Evolutionary conservation across 2,888 invertebrate species (phyloP).

Genomic region (Cataglyphis cursor): DNA sequence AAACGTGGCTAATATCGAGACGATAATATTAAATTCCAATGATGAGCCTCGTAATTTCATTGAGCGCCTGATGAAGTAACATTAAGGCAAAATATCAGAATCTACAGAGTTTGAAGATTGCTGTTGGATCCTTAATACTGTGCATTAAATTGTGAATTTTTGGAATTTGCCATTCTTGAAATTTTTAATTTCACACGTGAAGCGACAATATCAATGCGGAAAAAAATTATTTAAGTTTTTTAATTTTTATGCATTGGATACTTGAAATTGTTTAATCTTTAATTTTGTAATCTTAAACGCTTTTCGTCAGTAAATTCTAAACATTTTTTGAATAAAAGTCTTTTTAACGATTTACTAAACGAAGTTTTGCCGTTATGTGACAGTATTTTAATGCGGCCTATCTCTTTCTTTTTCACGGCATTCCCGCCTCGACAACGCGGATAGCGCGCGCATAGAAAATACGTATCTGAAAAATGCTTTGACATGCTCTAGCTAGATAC

Average conservation of each 20-base stretch:
- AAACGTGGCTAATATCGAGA: conserved; percentile 17
- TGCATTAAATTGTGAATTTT: background rate
- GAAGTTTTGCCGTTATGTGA: conserved; percentile 2
- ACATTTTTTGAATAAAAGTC: background rate
- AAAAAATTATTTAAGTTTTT: background rate
- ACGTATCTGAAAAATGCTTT: conserved; percentile 52
- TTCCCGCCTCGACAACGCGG: conserved; percentile 16
- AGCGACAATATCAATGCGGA: background rate
- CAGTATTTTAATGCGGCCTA: conserved; percentile 21
- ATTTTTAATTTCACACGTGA: background rate
- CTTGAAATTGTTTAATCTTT: background rate
- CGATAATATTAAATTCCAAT: conserved; percentile 30
- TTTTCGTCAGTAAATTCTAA: background rate
- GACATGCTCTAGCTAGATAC: conserved; percentile 26
- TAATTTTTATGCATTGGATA: background rate
- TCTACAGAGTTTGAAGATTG: background rate
- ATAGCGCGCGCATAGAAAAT: conserved; percentile 22
- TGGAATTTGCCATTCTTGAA: background rate
- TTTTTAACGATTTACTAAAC: conserved; percentile 39
- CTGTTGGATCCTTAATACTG: background rate
- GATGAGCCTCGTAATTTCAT: conserved; percentile 23
- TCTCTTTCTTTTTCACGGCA: background rate
- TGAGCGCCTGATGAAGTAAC: conserved; percentile 4
- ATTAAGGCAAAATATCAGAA: background rate
- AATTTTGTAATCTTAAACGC: background rate